A percentile compares a stretch with the other conserved stretches of the same genome.
phyloP scores from a whole-genome alignment of 1,140 invertebrate species.

The Drosophila mauritiana region DNA sequence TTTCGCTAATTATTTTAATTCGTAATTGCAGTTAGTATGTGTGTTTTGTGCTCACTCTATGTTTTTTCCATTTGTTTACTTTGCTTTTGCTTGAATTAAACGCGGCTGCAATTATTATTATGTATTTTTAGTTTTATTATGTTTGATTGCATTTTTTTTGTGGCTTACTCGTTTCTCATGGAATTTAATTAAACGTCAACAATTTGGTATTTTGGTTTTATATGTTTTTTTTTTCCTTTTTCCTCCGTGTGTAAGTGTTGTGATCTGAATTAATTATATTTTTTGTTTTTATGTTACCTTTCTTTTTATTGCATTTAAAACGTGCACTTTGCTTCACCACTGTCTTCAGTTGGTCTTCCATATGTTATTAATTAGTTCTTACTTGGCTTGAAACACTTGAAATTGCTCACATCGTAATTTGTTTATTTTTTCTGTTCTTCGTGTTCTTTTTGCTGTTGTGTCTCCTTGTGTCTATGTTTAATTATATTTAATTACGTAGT shows the following conservation, averaged over 20 bases:
- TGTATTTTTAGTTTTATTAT: conserved; percentile 57
- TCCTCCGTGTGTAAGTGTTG: conserved; percentile 45
- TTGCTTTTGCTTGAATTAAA: conserved; percentile 67
- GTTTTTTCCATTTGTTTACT: conserved; percentile 62
- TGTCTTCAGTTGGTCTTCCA: conserved; percentile 37
- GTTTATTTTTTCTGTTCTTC: conserved; percentile 31
- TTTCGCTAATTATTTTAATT: conserved; percentile 55
- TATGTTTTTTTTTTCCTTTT: conserved; percentile 20
- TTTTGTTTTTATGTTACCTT: conserved; percentile 32
- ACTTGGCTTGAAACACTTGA: conserved; percentile 78
- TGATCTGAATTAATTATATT: conserved; percentile 43
- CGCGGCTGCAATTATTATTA: conserved; percentile 59
- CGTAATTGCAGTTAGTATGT: conserved; percentile 55
- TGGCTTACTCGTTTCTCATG: conserved; percentile 63
- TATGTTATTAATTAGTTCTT: conserved; percentile 50
- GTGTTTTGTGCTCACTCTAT: conserved; percentile 80
- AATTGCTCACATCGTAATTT: conserved; percentile 76
- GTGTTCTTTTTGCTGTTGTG: conserved; percentile 28
- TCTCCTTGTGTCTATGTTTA: conserved; percentile 58
- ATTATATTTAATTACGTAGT: conserved; percentile 70
- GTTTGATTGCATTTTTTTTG: conserved; percentile 74
- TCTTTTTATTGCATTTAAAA: conserved; percentile 73
- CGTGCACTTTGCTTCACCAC: conserved; percentile 59
- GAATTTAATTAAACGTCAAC: conserved; percentile 80
- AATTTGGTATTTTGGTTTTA: conserved; percentile 57